Evolutionary conservation across 1,140 invertebrate species (phyloP).

Genomic region (Orchesella cincta): DNA sequence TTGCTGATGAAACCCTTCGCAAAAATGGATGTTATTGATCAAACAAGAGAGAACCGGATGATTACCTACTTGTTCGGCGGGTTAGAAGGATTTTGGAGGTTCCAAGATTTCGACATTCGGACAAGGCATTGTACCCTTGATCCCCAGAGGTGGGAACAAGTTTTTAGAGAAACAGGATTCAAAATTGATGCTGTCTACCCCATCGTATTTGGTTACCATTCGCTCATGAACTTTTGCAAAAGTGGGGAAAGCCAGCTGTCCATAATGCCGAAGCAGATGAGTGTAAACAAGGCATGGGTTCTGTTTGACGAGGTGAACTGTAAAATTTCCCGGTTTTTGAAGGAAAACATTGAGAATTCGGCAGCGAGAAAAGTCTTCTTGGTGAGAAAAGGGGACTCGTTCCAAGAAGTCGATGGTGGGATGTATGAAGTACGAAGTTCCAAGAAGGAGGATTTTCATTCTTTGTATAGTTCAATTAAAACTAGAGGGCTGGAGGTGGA

Average conservation of each 20-base stretch:
- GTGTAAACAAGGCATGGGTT: not conserved
- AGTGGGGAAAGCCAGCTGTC: not conserved
- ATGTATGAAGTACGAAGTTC: not conserved
- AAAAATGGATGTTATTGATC: not conserved
- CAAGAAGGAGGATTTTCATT: not conserved
- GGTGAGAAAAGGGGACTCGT: not conserved
- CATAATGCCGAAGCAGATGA: not conserved
- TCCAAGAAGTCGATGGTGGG: not conserved
- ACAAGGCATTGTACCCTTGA: not conserved
- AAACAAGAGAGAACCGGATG: not conserved
- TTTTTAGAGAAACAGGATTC: slow-evolving; percentile 29
- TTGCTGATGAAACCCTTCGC: slow-evolving; percentile 13
- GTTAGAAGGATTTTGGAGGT: slow-evolving; percentile 43
- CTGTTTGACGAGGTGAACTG: not conserved
- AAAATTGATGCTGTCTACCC: not conserved
- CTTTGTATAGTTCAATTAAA: not conserved
- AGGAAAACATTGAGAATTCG: not conserved
- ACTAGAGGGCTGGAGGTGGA: slow-evolving; percentile 5
- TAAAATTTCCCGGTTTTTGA: not conserved
- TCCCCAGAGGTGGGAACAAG: slow-evolving; percentile 20
- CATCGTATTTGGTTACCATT: not conserved
- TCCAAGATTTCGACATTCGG: slow-evolving; percentile 33
- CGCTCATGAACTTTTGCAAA: not conserved
- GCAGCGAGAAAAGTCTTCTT: not conserved
- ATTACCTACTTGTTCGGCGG: slow-evolving; percentile 22